A percentile compares a stretch with the other conserved stretches of the same genome.
Evolutionary conservation across 1,140 invertebrate species (phyloP).

Genomic region (Globodera rostochiensis): DNA sequence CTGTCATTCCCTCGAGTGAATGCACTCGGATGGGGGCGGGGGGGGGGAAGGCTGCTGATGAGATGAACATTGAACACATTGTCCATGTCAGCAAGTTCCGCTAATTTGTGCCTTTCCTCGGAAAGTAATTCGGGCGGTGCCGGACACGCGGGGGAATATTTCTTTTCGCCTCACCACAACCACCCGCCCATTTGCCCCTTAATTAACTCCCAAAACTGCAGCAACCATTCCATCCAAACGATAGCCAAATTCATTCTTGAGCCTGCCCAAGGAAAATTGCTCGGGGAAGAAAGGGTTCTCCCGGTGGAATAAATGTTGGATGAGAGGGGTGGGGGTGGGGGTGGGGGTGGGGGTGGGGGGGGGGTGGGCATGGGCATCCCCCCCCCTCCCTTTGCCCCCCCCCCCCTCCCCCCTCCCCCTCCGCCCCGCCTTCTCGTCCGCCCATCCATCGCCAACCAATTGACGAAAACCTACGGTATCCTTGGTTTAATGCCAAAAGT

Average conservation of each 20-base stretch:
- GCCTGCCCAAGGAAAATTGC: not conserved
- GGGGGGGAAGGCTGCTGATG: not conserved
- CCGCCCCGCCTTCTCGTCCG: too few species aligned
- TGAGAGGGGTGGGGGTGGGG: not conserved
- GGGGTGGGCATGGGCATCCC: not conserved
- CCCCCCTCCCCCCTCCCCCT: too few species aligned
- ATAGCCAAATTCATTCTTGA: not conserved
- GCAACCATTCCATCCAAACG: not conserved
- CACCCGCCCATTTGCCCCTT: slow-evolving; percentile 11
- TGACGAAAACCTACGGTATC: not conserved
- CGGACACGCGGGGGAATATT: not conserved
- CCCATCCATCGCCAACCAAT: slow-evolving; percentile 1
- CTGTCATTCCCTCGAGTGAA: not conserved
- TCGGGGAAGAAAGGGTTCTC: not conserved
- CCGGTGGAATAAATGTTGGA: not conserved
- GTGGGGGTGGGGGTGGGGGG: too few species aligned
- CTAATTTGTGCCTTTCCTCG: not conserved
- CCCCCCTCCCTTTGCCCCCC: too few species aligned
- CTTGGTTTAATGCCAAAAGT: not conserved
- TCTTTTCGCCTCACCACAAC: not conserved
- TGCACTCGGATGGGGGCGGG: not conserved
- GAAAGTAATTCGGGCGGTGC: not conserved
- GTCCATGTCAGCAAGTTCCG: slow-evolving; percentile 10
- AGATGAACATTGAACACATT: slow-evolving; percentile 8
- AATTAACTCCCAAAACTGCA: slow-evolving; percentile 9